Evolutionary conservation across 2,113 vertebrate species (phyloP).

Genomic region (Numida meleagris): DNA sequence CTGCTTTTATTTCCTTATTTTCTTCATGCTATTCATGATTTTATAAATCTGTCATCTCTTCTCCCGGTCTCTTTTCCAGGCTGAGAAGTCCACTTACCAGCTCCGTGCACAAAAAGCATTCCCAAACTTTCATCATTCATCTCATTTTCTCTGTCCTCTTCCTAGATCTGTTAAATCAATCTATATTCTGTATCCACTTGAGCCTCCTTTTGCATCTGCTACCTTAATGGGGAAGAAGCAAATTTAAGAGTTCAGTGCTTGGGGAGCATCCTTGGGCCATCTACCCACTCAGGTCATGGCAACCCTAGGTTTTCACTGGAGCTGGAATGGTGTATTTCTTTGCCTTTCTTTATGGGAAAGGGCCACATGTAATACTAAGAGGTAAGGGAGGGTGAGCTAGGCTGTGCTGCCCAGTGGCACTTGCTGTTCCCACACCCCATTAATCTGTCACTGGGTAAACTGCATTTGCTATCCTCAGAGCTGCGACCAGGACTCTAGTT

Average conservation of each 20-base stretch:
- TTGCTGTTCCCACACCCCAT: neutral
- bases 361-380: neutral
- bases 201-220: neutral
- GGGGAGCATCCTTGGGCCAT: fast-evolving
- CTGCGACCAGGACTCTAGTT: neutral
- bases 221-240: neutral
- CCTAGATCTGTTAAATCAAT: neutral
- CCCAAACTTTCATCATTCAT: neutral
- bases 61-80: neutral
- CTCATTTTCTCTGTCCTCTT: neutral
- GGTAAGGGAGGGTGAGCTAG: neutral
- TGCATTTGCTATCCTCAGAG: neutral
- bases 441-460: neutral
- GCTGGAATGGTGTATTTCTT: neutral
- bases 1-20: constrained; percentile 20
- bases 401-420: neutral
- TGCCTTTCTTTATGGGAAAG: neutral
- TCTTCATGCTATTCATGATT: neutral
- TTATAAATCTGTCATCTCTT: neutral
- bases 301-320: neutral
- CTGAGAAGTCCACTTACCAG: neutral
- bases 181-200: neutral
- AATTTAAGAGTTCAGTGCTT: neutral
- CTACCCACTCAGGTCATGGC: neutral
- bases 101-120: neutral